A percentile compares a stretch with the other conserved stretches of the same genome.
Conservation (phyloP, 1,140 invertebrate species). For the Ptiloglossa arizonensis region DNA sequence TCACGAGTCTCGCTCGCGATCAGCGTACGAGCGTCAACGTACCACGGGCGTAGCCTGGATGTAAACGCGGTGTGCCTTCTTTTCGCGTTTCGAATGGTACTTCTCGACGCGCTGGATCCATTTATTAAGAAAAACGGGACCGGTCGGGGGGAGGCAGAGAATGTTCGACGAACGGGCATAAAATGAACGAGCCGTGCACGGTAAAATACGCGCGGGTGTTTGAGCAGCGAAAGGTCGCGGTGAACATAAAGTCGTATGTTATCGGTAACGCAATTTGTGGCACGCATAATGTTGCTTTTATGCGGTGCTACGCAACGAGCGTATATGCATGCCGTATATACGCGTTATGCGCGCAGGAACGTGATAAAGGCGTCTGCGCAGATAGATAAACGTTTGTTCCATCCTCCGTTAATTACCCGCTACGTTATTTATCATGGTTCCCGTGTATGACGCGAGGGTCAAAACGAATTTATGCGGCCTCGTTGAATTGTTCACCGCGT, state of each 20-base stretch:
- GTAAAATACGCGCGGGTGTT: conserved; percentile 7
- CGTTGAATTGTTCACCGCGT: conserved; percentile 62
- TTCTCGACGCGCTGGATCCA: not conserved
- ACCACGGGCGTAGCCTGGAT: no score
- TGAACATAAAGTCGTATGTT: conserved; percentile 39
- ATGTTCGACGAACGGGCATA: no score
- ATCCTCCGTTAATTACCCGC: conserved; percentile 69
- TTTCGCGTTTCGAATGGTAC: no score
- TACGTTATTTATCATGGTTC: conserved; percentile 68
- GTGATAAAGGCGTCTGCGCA: conserved; percentile 66
- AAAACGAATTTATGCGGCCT: conserved; percentile 63
- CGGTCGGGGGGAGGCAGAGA: no score
- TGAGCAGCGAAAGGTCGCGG: conserved; percentile 28
- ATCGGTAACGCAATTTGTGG: conserved; percentile 63
- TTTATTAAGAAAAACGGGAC: conserved; percentile 1
- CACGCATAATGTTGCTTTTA: conserved; percentile 64
- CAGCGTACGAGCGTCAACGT: no score
- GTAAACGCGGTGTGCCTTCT: no score
- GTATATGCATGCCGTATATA: not conserved
- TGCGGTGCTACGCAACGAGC: conserved; percentile 25
- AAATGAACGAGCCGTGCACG: not conserved
- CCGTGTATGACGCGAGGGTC: conserved; percentile 59
- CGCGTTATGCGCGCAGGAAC: conserved; percentile 19
- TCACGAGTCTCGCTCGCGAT: no score
- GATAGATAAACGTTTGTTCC: conserved; percentile 64